phyloP scores from a whole-genome alignment of 2,797 vertebrate genomes.

The Lutra lutra region DNA sequence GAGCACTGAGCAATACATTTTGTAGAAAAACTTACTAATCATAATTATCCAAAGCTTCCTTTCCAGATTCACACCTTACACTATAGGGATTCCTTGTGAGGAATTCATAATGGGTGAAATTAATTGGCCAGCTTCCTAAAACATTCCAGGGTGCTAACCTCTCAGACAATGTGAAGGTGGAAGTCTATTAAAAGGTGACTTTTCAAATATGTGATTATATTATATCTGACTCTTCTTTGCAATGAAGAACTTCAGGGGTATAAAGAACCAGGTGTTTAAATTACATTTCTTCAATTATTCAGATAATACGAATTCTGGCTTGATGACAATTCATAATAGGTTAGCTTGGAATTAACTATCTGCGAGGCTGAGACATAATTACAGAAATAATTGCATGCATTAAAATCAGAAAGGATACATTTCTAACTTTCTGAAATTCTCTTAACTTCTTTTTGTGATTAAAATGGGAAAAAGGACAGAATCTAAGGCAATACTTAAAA shows the following conservation, averaged over 20 bases:
- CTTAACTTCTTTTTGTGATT: not conserved
- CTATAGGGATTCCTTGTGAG: not conserved
- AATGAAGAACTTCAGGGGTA: not conserved
- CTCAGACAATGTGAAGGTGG: not conserved
- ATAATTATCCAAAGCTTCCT: not conserved
- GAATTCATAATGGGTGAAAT: not conserved
- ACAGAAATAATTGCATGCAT: not conserved
- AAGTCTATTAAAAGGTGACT: not conserved
- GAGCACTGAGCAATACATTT: not conserved
- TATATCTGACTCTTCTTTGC: not conserved
- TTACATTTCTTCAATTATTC: not conserved
- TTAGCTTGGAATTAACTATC: not conserved
- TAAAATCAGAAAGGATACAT: not conserved
- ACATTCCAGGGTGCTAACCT: not conserved
- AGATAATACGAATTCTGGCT: not conserved
- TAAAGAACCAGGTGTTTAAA: not conserved
- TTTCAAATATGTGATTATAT: not conserved
- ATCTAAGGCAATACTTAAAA: not conserved
- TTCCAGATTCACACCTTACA: not conserved
- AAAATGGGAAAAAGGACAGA: not conserved
- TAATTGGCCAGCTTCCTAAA: not conserved
- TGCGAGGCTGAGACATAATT: not conserved
- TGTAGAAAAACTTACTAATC: not conserved
- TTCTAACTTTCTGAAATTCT: not conserved
- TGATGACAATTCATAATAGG: not conserved